Percentiles rank a stretch among this genome's conserved stretches.
Evolutionary conservation across 2,113 vertebrate species (phyloP).

Genomic region (Silurus glanis): DNA sequence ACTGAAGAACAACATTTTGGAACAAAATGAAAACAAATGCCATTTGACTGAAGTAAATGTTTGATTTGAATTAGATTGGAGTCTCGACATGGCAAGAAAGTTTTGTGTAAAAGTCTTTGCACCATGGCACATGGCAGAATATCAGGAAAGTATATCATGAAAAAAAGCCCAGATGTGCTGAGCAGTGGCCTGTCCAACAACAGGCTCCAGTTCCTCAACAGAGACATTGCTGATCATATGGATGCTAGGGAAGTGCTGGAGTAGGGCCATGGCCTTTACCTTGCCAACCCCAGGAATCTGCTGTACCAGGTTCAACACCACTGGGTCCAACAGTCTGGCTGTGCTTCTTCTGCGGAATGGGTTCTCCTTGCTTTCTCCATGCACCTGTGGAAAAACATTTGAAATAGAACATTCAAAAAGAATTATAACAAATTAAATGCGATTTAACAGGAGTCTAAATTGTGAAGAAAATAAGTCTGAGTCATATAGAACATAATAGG

Average conservation of each 20-base stretch:
- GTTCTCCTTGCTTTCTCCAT: slow-evolving; percentile 78
- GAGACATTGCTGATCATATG: slow-evolving; percentile 75
- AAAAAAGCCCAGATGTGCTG: slow-evolving; percentile 81
- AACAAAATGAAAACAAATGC: too few relatives aligned
- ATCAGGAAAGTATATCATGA: slow-evolving; percentile 48
- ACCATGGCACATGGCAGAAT: not conserved
- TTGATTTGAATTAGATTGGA: not conserved
- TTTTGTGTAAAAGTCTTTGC: not conserved
- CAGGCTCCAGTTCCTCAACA: slow-evolving; percentile 68
- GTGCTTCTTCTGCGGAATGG: slow-evolving; percentile 72
- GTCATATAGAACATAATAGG: not conserved
- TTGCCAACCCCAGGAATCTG: slow-evolving; percentile 85
- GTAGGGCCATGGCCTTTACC: slow-evolving; percentile 80
- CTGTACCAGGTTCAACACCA: slow-evolving; percentile 75
- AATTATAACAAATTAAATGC: not conserved
- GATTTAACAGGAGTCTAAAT: not conserved
- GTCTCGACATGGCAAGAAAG: not conserved
- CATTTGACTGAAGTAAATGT: not conserved
- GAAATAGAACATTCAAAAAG: not conserved
- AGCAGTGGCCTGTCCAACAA: slow-evolving; percentile 75
- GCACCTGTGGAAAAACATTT: slow-evolving; percentile 71
- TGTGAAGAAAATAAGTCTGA: not conserved
- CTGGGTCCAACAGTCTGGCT: slow-evolving; percentile 62
- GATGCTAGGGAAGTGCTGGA: slow-evolving; percentile 80
- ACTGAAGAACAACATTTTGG: not conserved